Evolutionary conservation across 2,797 vertebrate species (phyloP).

Genomic region (Chelonia mydas): DNA sequence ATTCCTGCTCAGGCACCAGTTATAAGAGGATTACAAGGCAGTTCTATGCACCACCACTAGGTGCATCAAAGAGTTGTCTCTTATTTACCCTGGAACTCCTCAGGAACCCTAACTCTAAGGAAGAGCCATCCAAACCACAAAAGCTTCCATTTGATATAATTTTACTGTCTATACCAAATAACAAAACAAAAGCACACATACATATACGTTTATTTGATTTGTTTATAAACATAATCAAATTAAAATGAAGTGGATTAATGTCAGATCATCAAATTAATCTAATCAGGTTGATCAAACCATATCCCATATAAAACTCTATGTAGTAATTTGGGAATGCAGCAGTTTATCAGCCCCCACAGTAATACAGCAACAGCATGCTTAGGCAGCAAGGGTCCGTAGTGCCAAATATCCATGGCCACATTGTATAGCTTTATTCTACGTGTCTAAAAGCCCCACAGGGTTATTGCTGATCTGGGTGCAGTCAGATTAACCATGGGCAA

Average conservation of each 20-base stretch:
- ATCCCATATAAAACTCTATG: not conserved
- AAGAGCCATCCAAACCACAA: not conserved
- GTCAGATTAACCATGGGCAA: not conserved
- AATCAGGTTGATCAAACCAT: not conserved
- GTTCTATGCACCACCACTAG: not conserved
- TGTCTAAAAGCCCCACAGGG: not conserved
- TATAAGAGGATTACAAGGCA: not conserved
- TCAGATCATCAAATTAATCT: not conserved
- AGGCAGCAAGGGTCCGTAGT: not conserved
- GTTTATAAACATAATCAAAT: not conserved
- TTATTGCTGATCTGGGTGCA: not conserved
- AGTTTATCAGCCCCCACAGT: not conserved
- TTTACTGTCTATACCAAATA: not conserved
- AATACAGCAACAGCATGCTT: not conserved
- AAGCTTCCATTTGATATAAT: not conserved
- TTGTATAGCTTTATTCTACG: not conserved
- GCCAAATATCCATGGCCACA: not conserved
- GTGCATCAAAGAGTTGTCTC: not conserved
- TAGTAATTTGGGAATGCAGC: not conserved
- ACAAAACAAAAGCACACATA: not conserved
- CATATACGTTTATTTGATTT: not conserved
- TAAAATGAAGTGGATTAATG: not conserved
- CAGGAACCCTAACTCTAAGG: fast-evolving
- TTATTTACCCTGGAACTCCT: not conserved
- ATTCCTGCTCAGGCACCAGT: not conserved